Percentiles rank a stretch among this genome's conserved stretches.
phyloP scores from a whole-genome alignment of 2,797 vertebrate species.

The Anas flavirostris region DNA sequence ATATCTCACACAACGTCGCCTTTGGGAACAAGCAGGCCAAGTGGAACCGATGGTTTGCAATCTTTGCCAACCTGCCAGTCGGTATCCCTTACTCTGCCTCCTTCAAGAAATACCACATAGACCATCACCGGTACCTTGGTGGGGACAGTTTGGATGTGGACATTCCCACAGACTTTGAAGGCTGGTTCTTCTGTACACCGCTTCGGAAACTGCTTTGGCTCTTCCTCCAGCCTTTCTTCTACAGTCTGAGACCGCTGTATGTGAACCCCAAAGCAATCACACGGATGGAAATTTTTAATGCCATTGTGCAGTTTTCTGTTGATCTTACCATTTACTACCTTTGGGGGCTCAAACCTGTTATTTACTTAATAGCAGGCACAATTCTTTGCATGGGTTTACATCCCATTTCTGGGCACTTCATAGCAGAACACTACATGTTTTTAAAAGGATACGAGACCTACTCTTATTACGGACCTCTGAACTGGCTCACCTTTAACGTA shows the following conservation, averaged over 20 bases:
- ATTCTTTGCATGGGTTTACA: constrained; percentile 93
- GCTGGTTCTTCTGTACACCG: constrained; percentile 95
- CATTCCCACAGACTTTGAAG: constrained; percentile 91
- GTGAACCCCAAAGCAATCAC: constrained; percentile 92
- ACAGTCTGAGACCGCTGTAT: constrained; percentile 87
- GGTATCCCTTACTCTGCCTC: constrained; percentile 93
- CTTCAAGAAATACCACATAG: constrained; percentile 98
- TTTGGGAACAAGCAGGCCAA: constrained; percentile 89
- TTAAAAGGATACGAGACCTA: constrained; percentile 96
- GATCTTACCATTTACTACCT: constrained; percentile 85
- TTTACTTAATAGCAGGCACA: constrained; percentile 92
- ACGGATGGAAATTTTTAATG: constrained; percentile 88
- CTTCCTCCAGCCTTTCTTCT: constrained; percentile 91
- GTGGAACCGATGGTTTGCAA: constrained; percentile 94
- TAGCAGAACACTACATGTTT: constrained; percentile 98
- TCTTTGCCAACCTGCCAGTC: constrained; percentile 95
- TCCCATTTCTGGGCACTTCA: constrained; percentile 97
- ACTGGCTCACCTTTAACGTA: constrained; percentile 95
- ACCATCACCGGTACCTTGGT: constrained; percentile 96
- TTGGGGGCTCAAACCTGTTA: constrained; percentile 91
- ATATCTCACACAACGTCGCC: constrained; percentile 96
- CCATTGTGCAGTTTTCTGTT: constrained; percentile 82
- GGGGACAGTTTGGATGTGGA: constrained; percentile 92
- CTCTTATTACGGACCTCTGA: constrained; percentile 95
- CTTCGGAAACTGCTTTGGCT: constrained; percentile 94